Conservation (phyloP, 2,797 vertebrate genomes). For the Acrossocheilus wenchowensis region DNA sequence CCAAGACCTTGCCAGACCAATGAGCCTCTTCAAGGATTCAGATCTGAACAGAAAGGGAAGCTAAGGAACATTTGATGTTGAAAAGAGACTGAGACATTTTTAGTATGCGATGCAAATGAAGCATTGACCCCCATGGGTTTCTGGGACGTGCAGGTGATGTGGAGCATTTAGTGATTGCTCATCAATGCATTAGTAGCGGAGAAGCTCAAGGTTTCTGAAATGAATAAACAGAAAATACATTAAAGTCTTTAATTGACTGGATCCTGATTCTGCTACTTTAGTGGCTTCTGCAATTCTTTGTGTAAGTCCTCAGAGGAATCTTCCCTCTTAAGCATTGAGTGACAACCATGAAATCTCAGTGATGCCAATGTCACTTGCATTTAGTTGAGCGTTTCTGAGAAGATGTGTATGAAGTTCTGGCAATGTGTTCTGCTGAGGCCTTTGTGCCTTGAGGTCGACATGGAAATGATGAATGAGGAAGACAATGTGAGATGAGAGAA, state of each 20-base stretch:
- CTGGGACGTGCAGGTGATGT: neutral
- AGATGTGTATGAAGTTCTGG: neutral
- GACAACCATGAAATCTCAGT: constrained; percentile 59
- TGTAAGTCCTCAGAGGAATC: neutral
- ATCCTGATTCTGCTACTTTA: constrained; percentile 1
- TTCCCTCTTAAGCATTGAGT: constrained; percentile 33
- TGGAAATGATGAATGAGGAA: constrained; percentile 27
- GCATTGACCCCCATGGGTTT: neutral
- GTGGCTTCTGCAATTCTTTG: constrained; percentile 3
- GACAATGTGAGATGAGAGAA: constrained; percentile 4
- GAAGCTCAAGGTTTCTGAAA: neutral
- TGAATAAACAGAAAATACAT: neutral
- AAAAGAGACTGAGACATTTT: neutral
- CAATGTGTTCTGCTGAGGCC: neutral
- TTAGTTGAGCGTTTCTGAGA: constrained; percentile 52
- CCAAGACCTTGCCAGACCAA: constrained; percentile 38
- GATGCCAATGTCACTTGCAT: constrained; percentile 56
- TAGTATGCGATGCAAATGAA: neutral
- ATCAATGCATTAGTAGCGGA: neutral
- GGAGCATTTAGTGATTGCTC: neutral
- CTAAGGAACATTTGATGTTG: neutral
- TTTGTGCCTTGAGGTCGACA: constrained; percentile 17
- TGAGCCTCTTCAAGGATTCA: constrained; percentile 2
- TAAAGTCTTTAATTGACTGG: neutral
- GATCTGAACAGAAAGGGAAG: constrained; percentile 11